Evolutionary conservation across 2,888 invertebrate species (phyloP), one percentile per base, ranked within the genome.

Genomic region (Neoaliturus tenellus): DNA sequence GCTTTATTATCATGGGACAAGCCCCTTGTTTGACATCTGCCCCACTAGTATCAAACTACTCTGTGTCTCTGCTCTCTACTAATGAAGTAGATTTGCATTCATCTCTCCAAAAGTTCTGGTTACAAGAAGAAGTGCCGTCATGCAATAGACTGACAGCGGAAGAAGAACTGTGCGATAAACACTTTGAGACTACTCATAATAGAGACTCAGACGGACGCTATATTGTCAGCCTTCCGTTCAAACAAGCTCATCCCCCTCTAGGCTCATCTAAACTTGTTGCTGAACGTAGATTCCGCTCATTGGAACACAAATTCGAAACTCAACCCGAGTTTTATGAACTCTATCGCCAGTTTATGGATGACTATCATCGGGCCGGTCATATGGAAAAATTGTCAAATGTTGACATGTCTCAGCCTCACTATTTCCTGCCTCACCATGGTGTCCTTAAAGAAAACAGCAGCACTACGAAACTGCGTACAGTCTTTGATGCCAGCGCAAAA

Each of bases 301-400:
- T 33, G 35, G 31, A 67, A 67, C 31, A 31, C 17, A 67, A 12
- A 2, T 67, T 4, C 14, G 5, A 6, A 20, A 51, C 23, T 3
- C 51, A 51, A 44, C 4, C 12, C 5, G 51, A 51, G 23, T 51
- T 51, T 51, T 23, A 10, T 23, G 23, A 2, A 5, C 41, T 71
- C 1, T 71, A 71, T n/a, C 5, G 23, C 3, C 41, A 71, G 8
- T 71, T 71, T 71, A 71, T 71, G n/a, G n/a, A n/a, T n/a, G n/a
- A n/a, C n/a, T n/a, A n/a, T n/a, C n/a, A n/a, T n/a, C n/a, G n/a
- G n/a, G n/a, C n/a, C n/a, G n/a, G n/a, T n/a, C n/a, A n/a, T n/a
- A n/a, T n/a, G n/a, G n/a, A n/a, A n/a, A n/a, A n/a, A n/a, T n/a
- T n/a, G n/a, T n/a, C n/a, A n/a, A n/a, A n/a, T n/a, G n/a, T n/a